Base-by-base conservation (phyloP, 2,888 invertebrate species). In the Lamproptera curius region DNA sequence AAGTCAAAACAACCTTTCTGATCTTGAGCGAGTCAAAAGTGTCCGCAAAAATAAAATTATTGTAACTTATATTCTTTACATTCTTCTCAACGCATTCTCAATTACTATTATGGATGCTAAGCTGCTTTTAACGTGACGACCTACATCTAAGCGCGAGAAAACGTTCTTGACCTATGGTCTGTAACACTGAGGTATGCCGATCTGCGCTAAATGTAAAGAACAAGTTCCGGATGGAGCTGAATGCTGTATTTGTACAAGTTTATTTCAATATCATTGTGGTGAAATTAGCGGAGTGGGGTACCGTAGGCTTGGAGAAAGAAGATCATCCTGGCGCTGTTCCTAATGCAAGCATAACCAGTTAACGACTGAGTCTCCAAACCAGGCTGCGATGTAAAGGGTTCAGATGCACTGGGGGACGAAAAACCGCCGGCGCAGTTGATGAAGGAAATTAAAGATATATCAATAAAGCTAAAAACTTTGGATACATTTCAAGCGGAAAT, bases 261-360 rank as follows among this genome's bases (percentile, higher is more conserved):
- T 6, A 1, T 13, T 37, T 2, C 37, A 48, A 20, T 42, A 38
- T 13, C 38, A 20, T 20, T 48, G 48, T 31, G 42, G 42, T 9
- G 42, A 33, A 15, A 38, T 48, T 4, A 42, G 37, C 10, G 48
- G 42, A 42, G 2, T 5, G 1, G 42, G 47, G 9, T 48, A 42
- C 11, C 15, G 42, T 1, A 42, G 16, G 15, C 10, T 48, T 2
- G 48, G 42, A 10, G 42, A 42, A 13, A 16, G 48, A 13, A 42
- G n/a, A 36, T 15, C 36, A n/a, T 17, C 13, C 1, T 48, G 48
- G 38, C 20, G 16, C 1, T 48, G 42, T 16, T 9, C n/a, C 16
- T 28, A 15, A 0, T 51, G 51, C 11, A 57, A 28, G 37, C 37
- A 37, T 13, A 20, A 13, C 10, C n/a, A 16, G n/a, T 1, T 2